Conservation (phyloP, 2,888 invertebrate genomes). For the Elysia crispata region DNA sequence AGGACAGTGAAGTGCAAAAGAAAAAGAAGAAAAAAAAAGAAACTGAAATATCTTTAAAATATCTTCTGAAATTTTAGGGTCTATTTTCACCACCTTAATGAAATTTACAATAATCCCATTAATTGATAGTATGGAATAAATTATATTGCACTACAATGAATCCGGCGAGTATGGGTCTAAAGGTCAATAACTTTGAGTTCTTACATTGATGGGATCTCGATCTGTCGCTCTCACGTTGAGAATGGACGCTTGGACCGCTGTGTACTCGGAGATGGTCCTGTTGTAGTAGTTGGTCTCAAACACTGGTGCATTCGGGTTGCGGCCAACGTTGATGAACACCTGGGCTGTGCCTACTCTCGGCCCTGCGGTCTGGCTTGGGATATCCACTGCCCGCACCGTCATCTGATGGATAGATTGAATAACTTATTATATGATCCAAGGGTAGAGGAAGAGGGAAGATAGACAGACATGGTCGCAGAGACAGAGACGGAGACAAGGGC, state of each 20-base stretch:
- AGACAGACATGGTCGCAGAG: not conserved
- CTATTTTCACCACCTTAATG: too few species aligned
- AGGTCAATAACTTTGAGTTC: slow-evolving; percentile 24
- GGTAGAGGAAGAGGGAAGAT: too few species aligned
- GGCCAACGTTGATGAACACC: slow-evolving; percentile 64
- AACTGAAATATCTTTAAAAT: too few species aligned
- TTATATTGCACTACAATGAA: too few species aligned
- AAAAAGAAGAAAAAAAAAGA: too few species aligned
- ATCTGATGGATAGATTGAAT: slow-evolving; percentile 50
- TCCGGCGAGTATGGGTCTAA: too few species aligned
- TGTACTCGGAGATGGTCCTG: slow-evolving; percentile 65
- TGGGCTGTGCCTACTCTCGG: slow-evolving; percentile 56
- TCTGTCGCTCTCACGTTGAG: slow-evolving; percentile 60
- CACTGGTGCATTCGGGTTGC: slow-evolving; percentile 68
- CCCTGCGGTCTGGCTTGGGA: slow-evolving; percentile 55
- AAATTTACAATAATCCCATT: too few species aligned
- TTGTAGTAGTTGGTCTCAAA: slow-evolving; percentile 60
- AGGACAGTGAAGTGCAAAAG: too few species aligned
- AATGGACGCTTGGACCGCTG: slow-evolving; percentile 52
- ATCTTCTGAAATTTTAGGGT: too few species aligned
- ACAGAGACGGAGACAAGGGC: not conserved
- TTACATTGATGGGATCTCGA: slow-evolving; percentile 58
- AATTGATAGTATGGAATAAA: too few species aligned
- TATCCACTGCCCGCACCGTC: slow-evolving; percentile 64
- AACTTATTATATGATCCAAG: too few species aligned